A percentile compares a stretch with the other conserved stretches of the same genome.
Conservation (phyloP, 2,888 invertebrate genomes). For the Incurvaria masculella region DNA sequence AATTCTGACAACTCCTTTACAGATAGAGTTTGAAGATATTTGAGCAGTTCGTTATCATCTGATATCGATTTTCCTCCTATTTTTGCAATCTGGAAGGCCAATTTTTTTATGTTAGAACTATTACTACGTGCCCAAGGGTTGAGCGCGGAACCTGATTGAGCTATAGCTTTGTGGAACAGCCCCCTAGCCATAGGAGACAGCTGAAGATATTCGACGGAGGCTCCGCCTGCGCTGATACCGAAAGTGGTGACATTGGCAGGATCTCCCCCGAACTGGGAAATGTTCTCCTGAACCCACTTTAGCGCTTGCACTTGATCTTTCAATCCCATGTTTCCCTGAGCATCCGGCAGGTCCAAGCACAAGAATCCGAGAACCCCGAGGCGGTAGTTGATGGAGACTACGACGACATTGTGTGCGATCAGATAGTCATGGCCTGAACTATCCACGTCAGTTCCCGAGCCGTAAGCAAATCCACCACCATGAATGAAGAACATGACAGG, state of each 20-base stretch:
- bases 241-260: constrained; percentile 48
- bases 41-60: constrained; percentile 27
- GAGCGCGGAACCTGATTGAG: constrained; percentile 52
- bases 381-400: constrained; percentile 44
- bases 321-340: constrained; percentile 49
- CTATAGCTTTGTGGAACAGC: constrained; percentile 51
- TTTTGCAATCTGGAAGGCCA: constrained; percentile 30
- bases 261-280: constrained; percentile 45
- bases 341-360: constrained; percentile 35
- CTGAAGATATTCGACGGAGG: constrained; percentile 42
- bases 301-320: constrained; percentile 52
- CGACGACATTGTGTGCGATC: constrained; percentile 37
- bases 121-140: constrained; percentile 42
- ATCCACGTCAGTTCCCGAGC: constrained; percentile 37
- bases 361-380: constrained; percentile 46
- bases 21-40: constrained; percentile 30
- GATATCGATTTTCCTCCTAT: constrained; percentile 24
- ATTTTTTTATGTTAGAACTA: constrained; percentile 22
- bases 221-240: constrained; percentile 52
- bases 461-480: constrained; percentile 46
- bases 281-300: constrained; percentile 51
- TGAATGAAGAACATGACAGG: constrained; percentile 50
- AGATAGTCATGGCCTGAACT: constrained; percentile 42
- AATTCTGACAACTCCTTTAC: constrained; percentile 28
- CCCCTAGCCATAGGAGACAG: constrained; percentile 44